These are phyloP conservation scores for Phoxinus dragarum DNA, from an alignment of 2,797 vertebrate genomes.

Conservation along the genomic window DNA sequence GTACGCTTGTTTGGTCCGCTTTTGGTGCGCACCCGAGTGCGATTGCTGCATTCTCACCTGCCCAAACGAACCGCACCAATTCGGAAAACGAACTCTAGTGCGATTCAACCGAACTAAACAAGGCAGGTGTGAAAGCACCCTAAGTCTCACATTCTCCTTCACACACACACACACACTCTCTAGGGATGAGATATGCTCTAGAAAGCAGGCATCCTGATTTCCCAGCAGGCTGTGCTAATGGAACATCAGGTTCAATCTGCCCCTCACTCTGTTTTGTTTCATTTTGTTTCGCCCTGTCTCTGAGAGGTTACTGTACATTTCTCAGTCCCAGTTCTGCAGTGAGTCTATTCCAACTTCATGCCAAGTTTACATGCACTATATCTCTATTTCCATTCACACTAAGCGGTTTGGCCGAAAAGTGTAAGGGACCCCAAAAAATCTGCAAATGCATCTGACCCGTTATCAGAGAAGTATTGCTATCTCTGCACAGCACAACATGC, in stretches of 20 bases:
- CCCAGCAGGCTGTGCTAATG: slow-evolving; percentile 61
- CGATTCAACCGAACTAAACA: no score
- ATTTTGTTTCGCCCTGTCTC: slow-evolving; percentile 46
- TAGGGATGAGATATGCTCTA: slow-evolving; percentile 55
- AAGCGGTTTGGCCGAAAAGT: not conserved
- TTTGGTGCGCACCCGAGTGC: no score
- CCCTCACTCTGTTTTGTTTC: slow-evolving; percentile 57
- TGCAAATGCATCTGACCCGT: not conserved
- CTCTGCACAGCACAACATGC: not conserved
- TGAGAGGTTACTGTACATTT: slow-evolving; percentile 48
- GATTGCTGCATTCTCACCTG: no score
- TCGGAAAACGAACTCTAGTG: no score
- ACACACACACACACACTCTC: slow-evolving; percentile 23
- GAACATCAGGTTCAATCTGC: slow-evolving; percentile 60
- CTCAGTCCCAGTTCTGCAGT: slow-evolving; percentile 28
- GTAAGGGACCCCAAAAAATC: not conserved
- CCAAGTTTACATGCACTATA: not conserved
- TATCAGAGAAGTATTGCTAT: not conserved
- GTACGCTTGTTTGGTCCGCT: no score
- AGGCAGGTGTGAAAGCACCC: no score
- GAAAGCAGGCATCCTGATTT: slow-evolving; percentile 60
- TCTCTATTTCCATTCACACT: not conserved
- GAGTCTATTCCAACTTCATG: slow-evolving; percentile 2
- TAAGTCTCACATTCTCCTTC: slow-evolving; percentile 26
- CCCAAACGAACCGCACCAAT: no score